These are phyloP conservation scores for Rhagium mordax DNA, from an alignment of 2,888 invertebrate genomes.

Conservation along the genomic window DNA sequence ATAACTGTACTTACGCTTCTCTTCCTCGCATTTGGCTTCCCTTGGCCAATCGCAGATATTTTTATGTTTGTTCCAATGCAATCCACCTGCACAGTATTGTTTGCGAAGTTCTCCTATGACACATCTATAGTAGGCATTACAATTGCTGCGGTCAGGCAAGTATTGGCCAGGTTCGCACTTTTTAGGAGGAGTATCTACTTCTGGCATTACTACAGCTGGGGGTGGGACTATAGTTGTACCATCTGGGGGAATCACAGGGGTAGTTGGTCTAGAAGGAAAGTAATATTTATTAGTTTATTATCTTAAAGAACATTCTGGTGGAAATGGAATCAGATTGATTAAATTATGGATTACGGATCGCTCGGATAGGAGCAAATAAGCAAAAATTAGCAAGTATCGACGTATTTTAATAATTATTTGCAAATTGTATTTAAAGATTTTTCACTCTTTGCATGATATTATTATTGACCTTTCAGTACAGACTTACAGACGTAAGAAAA, in stretches of 20 bases:
- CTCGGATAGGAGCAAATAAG: no score
- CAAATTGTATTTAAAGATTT: no score
- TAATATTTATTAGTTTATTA: not conserved
- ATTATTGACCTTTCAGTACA: no score
- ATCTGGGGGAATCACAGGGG: conserved; percentile 47
- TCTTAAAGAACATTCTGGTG: no score
- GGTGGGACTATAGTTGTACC: conserved; percentile 68
- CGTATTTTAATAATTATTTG: no score
- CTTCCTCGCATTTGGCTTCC: conserved; percentile 77
- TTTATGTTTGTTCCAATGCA: conserved; percentile 83
- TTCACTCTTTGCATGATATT: no score
- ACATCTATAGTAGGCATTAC: conserved; percentile 84
- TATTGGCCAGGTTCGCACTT: conserved; percentile 71
- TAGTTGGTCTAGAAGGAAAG: conserved; percentile 31
- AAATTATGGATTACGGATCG: no score
- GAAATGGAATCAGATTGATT: no score
- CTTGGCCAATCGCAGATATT: conserved; percentile 88
- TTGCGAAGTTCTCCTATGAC: conserved; percentile 80
- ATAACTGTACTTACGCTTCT: conserved; percentile 61
- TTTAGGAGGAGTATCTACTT: conserved; percentile 59
- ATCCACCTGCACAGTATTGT: conserved; percentile 84
- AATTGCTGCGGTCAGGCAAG: conserved; percentile 78
- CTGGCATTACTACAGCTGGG: conserved; percentile 70
- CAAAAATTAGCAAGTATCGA: no score
- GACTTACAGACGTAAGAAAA: no score